Evolutionary conservation across 1,140 invertebrate genomes (phyloP).

Genomic region (Drosophila pectinifera): DNA sequence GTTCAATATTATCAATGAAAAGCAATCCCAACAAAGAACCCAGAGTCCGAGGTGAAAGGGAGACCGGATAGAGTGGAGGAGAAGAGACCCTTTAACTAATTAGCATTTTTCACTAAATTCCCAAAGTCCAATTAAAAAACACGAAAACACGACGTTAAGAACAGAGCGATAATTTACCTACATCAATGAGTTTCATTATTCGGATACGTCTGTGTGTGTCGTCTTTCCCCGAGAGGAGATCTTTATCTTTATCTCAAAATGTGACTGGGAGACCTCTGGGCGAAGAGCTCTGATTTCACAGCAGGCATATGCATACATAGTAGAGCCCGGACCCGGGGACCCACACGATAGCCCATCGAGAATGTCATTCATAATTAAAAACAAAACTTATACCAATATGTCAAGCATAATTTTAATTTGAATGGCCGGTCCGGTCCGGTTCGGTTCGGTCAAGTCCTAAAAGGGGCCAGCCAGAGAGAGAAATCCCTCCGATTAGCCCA

Average conservation of each 20-base stretch:
- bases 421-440: conserved; percentile 44
- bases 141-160: conserved; percentile 84
- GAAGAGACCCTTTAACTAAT: conserved; percentile 76
- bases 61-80: conserved; percentile 15
- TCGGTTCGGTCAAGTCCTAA: not conserved
- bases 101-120: conserved; percentile 84
- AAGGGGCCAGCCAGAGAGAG: conserved; percentile 12
- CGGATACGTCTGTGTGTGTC: conserved; percentile 35
- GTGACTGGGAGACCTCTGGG: conserved; percentile 42
- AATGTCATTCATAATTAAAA: conserved; percentile 82
- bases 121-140: conserved; percentile 83
- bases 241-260: conserved; percentile 72
- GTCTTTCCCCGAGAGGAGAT: conserved; percentile 38
- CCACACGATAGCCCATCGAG: conserved; percentile 58
- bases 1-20: conserved; percentile 78
- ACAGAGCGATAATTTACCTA: conserved; percentile 83
- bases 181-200: conserved; percentile 83
- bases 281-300: conserved; percentile 78
- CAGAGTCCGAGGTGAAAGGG: conserved; percentile 4
- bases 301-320: conserved; percentile 50
- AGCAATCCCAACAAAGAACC: conserved; percentile 50
- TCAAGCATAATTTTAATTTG: conserved; percentile 83
- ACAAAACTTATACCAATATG: conserved; percentile 82
- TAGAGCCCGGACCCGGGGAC: conserved; percentile 13
- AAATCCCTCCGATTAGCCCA: conserved; percentile 35